These are phyloP conservation scores for Anodontia alba DNA, from an alignment of 2,888 invertebrate genomes.

Conservation along the genomic window DNA sequence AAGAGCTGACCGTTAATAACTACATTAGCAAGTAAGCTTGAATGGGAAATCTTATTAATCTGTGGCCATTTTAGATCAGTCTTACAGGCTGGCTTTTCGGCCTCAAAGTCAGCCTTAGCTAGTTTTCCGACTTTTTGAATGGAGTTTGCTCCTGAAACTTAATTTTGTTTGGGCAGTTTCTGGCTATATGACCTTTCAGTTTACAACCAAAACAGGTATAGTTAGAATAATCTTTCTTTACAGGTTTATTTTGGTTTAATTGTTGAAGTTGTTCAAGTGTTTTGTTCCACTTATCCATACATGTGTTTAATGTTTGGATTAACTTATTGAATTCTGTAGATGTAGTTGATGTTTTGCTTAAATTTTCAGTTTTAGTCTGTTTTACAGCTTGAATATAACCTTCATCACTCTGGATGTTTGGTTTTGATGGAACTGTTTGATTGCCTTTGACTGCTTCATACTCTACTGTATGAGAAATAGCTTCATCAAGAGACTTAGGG, in stretches of 20 bases:
- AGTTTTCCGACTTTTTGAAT: background rate
- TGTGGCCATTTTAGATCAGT: background rate
- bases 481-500: conserved; percentile 12
- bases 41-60: background rate
- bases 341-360: background rate
- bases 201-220: conserved; percentile 6
- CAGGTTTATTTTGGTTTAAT: background rate
- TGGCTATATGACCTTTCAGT: conserved; percentile 6
- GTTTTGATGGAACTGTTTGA: conserved; percentile 4
- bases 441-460: conserved; percentile 15
- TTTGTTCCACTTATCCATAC: conserved; percentile 1
- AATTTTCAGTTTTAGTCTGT: background rate
- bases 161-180: background rate
- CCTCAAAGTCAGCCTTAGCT: background rate
- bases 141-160: background rate
- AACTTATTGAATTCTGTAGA: conserved; percentile 1
- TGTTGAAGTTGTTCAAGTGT: background rate
- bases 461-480: background rate
- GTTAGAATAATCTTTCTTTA: background rate
- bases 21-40: background rate
- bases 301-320: background rate
- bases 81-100: background rate
- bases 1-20: no score
- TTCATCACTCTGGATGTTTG: background rate
- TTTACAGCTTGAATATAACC: background rate